Base-by-base conservation (phyloP, 1,140 invertebrate genomes). In the Bicyclus anynana region DNA sequence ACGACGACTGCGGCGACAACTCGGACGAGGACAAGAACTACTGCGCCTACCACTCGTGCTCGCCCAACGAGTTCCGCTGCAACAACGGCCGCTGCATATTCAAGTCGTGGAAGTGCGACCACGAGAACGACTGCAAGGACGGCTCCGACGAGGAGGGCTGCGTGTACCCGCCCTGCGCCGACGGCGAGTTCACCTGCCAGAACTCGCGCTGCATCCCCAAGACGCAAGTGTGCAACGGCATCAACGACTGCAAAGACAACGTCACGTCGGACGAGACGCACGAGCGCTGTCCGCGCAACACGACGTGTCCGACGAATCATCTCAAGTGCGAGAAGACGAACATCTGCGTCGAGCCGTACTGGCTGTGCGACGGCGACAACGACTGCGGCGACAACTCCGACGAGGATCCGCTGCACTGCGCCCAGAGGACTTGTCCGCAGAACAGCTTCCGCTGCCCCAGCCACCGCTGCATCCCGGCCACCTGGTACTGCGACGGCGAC, bases 311-410 rank as follows among this genome's bases (percentile, higher is more conserved):
- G 0, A 77, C 92, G 0, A 95, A 97, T 77, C 95, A 97, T 73
- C 90, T 97, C 0, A 97, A 97, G 81, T 98, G 97, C 76, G 94
- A 97, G 69, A 96, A 95, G 56, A 98, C 97, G 0, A 98, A 97
- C 63, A 98, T 98, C 53, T 98, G 97, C 72, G 96, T 98, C 0
- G 97, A 98, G 77, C 96, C 96, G 0, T 98, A 97, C 76, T 98
- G 97, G 96, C 89, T 98, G 0, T 98, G 97, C 77, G 96, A 97
- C 79, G 96, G 96, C 0, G 97, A 92, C 58, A 97, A 98, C 73
- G 97, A 99, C 81, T 99, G 97, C 76, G 97, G 97, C 0, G 98
- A 99, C 77, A 98, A 97, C 74, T 95, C 94, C 0, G 97, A 99
- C 79, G 98, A 99, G 88, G 94, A 98, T 91, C 92, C 95, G 0